These are phyloP conservation scores for Eledone cirrhosa DNA, from an alignment of 2,888 invertebrate genomes.

Conservation along the genomic window DNA sequence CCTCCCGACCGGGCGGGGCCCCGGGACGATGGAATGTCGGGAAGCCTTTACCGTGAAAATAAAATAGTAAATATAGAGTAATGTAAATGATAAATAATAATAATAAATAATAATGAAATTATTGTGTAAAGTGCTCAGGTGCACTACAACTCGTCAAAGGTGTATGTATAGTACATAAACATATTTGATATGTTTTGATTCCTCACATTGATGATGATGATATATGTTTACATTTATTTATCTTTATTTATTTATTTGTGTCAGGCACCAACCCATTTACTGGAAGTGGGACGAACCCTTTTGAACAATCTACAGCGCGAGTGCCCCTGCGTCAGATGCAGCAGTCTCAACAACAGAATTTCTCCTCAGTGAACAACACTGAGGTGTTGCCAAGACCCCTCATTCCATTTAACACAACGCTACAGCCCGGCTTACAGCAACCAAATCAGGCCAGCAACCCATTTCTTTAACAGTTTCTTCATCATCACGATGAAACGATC, in stretches of 20 bases:
- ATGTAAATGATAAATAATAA: too few relatives aligned
- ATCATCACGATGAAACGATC: too few relatives aligned
- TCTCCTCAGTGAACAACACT: slow-evolving; percentile 48
- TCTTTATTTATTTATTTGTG: slow-evolving; percentile 31
- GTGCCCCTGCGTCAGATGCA: slow-evolving; percentile 61
- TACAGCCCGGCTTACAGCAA: slow-evolving; percentile 42
- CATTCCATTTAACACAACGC: slow-evolving; percentile 45
- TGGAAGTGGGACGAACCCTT: slow-evolving; percentile 55
- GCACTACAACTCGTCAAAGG: too few relatives aligned
- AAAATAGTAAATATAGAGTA: too few relatives aligned
- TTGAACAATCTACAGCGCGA: slow-evolving; percentile 52
- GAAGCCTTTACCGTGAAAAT: too few relatives aligned
- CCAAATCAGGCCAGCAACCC: slow-evolving; percentile 39
- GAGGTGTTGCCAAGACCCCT: slow-evolving; percentile 56
- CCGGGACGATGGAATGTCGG: too few relatives aligned
- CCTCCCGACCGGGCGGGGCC: too few relatives aligned
- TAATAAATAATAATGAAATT: too few relatives aligned
- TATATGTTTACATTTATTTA: background rate
- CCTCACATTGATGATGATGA: too few relatives aligned
- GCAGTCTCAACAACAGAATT: slow-evolving; percentile 47
- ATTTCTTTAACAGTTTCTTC: background rate
- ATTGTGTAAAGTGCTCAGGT: too few relatives aligned
- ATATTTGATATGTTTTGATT: background rate
- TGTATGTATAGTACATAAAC: too few relatives aligned
- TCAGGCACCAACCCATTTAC: slow-evolving; percentile 59